phyloP scores from a whole-genome alignment of 2,113 vertebrate genomes.

The Illadopsis cleaveri region DNA sequence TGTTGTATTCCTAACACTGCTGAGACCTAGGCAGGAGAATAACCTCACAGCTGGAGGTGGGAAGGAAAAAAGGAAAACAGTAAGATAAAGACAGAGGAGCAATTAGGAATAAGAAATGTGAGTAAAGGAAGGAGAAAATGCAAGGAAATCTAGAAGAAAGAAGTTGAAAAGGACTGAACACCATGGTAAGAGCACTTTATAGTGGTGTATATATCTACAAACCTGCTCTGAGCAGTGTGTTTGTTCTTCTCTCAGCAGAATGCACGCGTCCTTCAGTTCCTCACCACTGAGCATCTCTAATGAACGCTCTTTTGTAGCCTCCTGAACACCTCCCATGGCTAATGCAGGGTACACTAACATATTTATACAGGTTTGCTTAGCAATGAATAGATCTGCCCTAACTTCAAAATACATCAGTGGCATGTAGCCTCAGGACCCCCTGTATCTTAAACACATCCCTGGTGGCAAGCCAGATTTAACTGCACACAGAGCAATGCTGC shows the following conservation, averaged over 20 bases:
- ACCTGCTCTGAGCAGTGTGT: neutral
- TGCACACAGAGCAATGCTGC: neutral
- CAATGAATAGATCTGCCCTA: neutral
- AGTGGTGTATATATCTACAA: neutral
- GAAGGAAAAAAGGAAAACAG: neutral
- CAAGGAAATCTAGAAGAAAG: neutral
- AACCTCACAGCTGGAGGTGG: neutral
- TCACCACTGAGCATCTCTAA: neutral
- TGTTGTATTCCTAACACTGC: neutral
- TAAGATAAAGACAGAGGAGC: neutral
- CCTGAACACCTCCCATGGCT: neutral
- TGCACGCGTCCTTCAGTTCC: neutral
- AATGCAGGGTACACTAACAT: fast-evolving
- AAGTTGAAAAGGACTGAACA: neutral
- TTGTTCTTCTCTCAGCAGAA: conserved; percentile 14
- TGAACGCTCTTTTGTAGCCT: neutral
- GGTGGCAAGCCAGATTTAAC: neutral
- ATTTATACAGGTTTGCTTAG: neutral
- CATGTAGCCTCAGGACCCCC: conserved; percentile 6
- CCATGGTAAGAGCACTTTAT: neutral
- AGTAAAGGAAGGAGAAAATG: neutral
- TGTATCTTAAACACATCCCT: neutral
- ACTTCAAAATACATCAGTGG: conserved; percentile 19
- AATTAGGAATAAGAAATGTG: neutral
- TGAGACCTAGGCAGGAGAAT: neutral